Evolutionary conservation across 92 coral and sea anemone genomes (phyloP).

Genomic region (Actinernus sp.): DNA sequence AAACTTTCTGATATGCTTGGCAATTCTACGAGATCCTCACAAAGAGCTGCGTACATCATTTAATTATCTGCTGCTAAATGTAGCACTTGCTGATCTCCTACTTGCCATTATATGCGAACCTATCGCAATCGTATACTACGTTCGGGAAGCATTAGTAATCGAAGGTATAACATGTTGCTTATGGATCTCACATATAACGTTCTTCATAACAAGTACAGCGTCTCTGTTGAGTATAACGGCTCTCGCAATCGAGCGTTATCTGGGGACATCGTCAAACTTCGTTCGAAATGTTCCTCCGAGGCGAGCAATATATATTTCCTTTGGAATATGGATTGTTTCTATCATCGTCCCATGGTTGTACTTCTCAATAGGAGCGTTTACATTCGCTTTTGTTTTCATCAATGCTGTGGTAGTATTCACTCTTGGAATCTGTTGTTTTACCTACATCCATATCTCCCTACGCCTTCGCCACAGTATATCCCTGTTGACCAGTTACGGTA

Average conservation of each 20-base stretch:
- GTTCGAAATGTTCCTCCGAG: background rate
- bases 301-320: background rate
- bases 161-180: background rate
- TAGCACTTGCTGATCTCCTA: slow-evolving; percentile 20
- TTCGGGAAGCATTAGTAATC: background rate
- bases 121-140: background rate
- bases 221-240: background rate
- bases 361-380: background rate
- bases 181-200: background rate
- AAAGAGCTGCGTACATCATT: slow-evolving; percentile 22
- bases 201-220: background rate
- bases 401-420: background rate
- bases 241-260: background rate
- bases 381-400: background rate
- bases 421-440: background rate
- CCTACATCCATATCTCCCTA: background rate
- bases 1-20: slow-evolving; percentile 22
- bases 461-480: background rate
- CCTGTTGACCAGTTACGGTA: background rate
- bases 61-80: slow-evolving; percentile 22
- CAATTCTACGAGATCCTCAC: slow-evolving; percentile 20
- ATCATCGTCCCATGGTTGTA: background rate
- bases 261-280: background rate
- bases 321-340: background rate
- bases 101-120: slow-evolving; percentile 13